A percentile compares a stretch with the other conserved stretches of the same genome.
phyloP scores from a whole-genome alignment of 2,888 invertebrate genomes.

The Scaptomyza polygonia region DNA sequence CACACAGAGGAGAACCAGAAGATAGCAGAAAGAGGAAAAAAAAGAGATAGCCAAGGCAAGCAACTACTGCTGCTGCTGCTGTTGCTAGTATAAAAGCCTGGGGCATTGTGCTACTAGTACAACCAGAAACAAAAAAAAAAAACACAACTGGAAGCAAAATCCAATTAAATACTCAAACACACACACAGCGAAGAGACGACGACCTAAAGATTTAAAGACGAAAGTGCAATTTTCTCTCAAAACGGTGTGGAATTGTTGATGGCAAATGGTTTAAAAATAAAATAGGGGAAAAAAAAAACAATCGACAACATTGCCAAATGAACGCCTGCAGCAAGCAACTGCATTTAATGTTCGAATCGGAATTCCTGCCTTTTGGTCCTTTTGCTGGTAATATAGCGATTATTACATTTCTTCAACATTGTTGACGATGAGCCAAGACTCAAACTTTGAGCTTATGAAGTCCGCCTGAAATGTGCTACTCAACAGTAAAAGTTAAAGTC shows the following conservation, averaged over 20 bases:
- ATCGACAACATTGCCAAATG: no score
- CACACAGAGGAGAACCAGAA: background rate
- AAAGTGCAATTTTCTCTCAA: background rate
- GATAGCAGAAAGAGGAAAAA: background rate
- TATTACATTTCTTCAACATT: conserved; percentile 39
- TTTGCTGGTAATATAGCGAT: conserved; percentile 28
- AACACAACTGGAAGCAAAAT: conserved; percentile 40
- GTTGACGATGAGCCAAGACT: conserved; percentile 30
- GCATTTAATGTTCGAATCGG: conserved; percentile 31
- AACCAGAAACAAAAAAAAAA: background rate
- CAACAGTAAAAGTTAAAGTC: background rate
- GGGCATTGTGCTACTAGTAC: background rate
- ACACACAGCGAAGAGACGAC: conserved; percentile 9
- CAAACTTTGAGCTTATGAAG: background rate
- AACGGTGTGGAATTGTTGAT: background rate
- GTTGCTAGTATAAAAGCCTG: conserved; percentile 9
- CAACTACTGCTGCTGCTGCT: conserved; percentile 1
- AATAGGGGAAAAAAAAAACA: background rate
- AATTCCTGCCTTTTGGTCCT: background rate
- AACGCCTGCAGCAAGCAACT: background rate
- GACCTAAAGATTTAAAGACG: conserved; percentile 40
- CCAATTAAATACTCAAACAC: conserved; percentile 56
- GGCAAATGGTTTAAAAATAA: background rate
- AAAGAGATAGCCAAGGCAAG: background rate
- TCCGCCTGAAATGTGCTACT: background rate